Base-by-base conservation (phyloP, 1,140 invertebrate species). In the Bombus soroeensis region DNA sequence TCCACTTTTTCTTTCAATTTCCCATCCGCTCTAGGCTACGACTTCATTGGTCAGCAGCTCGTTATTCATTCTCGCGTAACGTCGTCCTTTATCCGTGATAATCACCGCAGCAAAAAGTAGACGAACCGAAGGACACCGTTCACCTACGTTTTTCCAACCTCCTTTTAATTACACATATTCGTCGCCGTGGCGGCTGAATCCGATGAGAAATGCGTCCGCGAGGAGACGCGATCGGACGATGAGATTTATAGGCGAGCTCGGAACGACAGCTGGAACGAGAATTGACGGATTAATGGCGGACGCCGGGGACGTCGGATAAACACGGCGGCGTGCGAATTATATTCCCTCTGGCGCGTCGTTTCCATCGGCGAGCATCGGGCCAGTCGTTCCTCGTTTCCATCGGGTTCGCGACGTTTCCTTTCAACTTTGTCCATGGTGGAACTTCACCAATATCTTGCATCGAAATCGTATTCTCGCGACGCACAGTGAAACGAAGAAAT, bases 231-330 rank as follows among this genome's bases (percentile, higher is more conserved):
- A 43, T 25, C 57, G 34, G 47, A 22, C 80, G 39, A 34, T 2
- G n/a, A 41, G 53, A 82, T 82, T 82, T 74, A 82, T 74, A 72
- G 80, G 18, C 18, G 12, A 41, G 32, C 22, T 43, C 2, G 47
- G 12, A 64, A 43, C 39, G 71, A 32, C 47, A 72, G 53, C 39
- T 34, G 62, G 13, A 62, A 82, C 39, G 39, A 74, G 71, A 82
- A 82, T 82, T 73, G 80, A 82, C 57, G 57, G 80, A 82, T 82
- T 74, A 74, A 82, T 64, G 80, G 71, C 32, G 70, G 57, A 74
- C 39, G 13, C 71, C 9, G 15, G 43, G 43, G 34, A 71, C 80
- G 71, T 64, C 71, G 71, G 15, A 64, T 74, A 64, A 82, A 82
- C 64, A 66, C 13, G n/a, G 15, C 34, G 34, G 25, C 64, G 13